Evolutionary conservation across 2,797 vertebrate species (phyloP), one percentile per base, ranked within the genome.

Genomic region (Galago senegalensis): DNA sequence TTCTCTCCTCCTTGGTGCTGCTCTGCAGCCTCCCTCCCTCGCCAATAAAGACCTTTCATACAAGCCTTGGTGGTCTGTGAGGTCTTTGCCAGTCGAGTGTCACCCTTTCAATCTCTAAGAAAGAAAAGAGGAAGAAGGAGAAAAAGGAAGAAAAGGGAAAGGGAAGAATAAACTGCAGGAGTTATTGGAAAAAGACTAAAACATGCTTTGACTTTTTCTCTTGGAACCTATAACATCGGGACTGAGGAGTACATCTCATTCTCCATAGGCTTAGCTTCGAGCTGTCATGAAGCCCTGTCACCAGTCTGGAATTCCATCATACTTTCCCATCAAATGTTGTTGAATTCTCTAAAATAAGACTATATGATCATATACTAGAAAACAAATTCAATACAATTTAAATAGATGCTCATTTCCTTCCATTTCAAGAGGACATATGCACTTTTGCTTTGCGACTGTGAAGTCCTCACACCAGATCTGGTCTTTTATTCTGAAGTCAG

Each of bases 391-490:
- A 83, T 76, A 20, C 58, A n/a, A 37, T 53, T 75, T 60, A 67
- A 80, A 49, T 5, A 29, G 58, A 69, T 25, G 14, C 2, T 13
- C 8, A 25, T 25, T 37, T 72, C 46, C 92, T 20, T 34, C 14
- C 6, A 18, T 65, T 43, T 76, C 29, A 11, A 72, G 14, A 49
- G 13, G n/a, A 70, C 7, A 3, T 29, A 18, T 25, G 18, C 0
- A 16, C 21, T 56, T 75, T 60, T 6, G 18, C 67, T 77, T 34
- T 17, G 37, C 10, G 4, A 40, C 67, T 12, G 4, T 25, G 2
- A 6, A 31, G 4, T 4, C 6, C 21, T 63, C 49, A 23, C 0
- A 1, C 76, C 20, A 2, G 25, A 56, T 13, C 9, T 3, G 37
- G 43, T 17, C 12, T 7, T 40, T 72, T n/a, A 3, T 53, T n/a